Base-by-base conservation (phyloP, 2,888 invertebrate species). In the Venusia cambrica region DNA sequence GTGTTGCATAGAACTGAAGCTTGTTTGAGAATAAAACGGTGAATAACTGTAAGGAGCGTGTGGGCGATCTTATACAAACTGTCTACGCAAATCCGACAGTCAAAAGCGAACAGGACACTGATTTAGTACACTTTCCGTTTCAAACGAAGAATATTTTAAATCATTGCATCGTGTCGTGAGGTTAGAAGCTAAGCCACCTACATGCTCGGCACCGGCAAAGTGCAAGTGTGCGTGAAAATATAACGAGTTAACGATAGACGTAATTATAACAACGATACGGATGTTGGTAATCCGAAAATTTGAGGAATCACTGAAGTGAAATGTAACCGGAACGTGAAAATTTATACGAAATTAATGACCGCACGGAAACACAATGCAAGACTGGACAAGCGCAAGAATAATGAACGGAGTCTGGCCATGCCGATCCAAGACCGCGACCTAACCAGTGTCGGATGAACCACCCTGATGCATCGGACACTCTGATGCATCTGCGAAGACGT, bases 401-500 rank as follows among this genome's bases (percentile, higher is more conserved):
- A 73, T 74, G 72, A 71, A 64, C 60, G 67, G 61, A 61, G 63
- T 51, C 52, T n/a, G 50, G 46, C 34, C 43, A 47, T 35, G 57
- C 53, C 67, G 61, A 69, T 61, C 64, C n/a, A n/a, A n/a, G n/a
- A n/a, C n/a, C n/a, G 58, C 52, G 51, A 46, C 44, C 45, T 51
- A 48, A 53, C 75, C 77, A 77, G 57, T 70, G 57, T 72, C 66
- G 61, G 55, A 64, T 67, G 75, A 66, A 40, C 72, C 66, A 64
- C 75, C 69, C 64, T 57, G 55, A 57, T 18, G 19, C 8, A 14
- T 24, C 10, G 19, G 5, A 10, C 18, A 14, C 11, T 21, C 7
- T 7, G 12, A 31, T 4, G 13, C 11, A 16, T 29, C 26, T 33
- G 36, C 17, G n/a, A n/a, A 36, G 26, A 32, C 19, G 30, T 44